These are phyloP conservation scores for Malaclemys terrapin DNA, from an alignment of 2,113 vertebrate species.

Conservation along the genomic window DNA sequence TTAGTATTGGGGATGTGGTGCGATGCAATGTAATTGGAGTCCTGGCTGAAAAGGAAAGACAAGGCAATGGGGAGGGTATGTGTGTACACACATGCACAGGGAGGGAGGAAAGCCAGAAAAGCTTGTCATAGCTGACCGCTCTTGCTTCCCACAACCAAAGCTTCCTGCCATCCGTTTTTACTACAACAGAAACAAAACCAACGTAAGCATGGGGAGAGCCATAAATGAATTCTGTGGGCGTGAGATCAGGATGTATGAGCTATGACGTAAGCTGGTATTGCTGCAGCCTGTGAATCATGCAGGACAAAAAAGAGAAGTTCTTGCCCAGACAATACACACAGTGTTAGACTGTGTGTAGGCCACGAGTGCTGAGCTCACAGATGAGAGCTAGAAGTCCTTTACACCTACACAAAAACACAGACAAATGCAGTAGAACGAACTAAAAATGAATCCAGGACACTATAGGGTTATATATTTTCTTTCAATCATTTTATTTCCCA, in stretches of 20 bases:
- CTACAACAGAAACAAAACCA: conserved; percentile 59
- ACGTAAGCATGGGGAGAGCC: background rate
- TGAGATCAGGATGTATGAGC: conserved; percentile 50
- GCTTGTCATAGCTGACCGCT: conserved; percentile 45
- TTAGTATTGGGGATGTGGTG: background rate
- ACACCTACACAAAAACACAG: background rate
- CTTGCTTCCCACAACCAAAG: conserved; percentile 37
- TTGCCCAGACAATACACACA: conserved; percentile 35
- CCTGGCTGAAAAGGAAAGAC: background rate
- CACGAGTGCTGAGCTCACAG: background rate
- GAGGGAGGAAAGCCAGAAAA: conserved; percentile 48
- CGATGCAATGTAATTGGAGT: background rate
- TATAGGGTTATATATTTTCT: background rate
- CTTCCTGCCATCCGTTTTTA: conserved; percentile 43
- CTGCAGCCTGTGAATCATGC: conserved; percentile 49
- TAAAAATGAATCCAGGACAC: background rate
- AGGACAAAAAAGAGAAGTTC: conserved; percentile 25
- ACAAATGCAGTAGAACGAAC: background rate
- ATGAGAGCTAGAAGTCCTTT: background rate
- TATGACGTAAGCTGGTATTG: conserved; percentile 46
- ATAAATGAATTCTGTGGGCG: conserved; percentile 51
- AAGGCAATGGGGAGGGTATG: conserved; percentile 3
- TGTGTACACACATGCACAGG: background rate
- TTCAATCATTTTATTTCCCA: fast-evolving
- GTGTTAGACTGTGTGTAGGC: conserved; percentile 18